These are phyloP conservation scores for Anas bernieri DNA, from an alignment of 2,797 vertebrate genomes.

Conservation along the genomic window DNA sequence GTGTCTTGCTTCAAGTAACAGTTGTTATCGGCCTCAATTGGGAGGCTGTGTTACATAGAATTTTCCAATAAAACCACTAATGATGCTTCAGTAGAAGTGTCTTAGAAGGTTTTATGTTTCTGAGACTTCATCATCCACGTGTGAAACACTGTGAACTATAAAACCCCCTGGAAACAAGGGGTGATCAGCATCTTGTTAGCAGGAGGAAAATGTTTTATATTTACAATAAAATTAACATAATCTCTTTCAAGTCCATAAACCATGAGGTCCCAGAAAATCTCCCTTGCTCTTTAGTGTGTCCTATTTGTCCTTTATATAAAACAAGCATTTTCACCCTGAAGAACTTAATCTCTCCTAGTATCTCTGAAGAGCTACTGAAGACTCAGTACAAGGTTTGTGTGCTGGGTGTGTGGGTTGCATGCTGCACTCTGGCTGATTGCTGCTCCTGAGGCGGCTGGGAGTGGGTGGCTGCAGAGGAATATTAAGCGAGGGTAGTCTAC, in stretches of 20 bases:
- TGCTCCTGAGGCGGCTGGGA: background rate
- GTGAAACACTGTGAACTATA: background rate
- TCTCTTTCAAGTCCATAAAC: background rate
- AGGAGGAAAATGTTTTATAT: background rate
- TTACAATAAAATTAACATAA: background rate
- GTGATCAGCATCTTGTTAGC: fast-evolving
- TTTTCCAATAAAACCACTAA: background rate
- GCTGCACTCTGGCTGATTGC: background rate
- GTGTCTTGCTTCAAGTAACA: background rate
- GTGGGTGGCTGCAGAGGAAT: background rate
- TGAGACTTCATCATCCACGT: background rate
- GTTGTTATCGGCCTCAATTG: background rate
- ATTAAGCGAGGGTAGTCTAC: background rate
- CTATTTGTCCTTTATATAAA: background rate
- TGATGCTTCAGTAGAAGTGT: fast-evolving
- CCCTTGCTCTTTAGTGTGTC: background rate
- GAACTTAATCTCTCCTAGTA: background rate
- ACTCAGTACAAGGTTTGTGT: background rate
- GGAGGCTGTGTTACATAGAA: background rate
- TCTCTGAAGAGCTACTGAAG: background rate
- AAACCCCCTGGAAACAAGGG: background rate
- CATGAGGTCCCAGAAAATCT: background rate
- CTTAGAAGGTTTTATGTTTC: background rate
- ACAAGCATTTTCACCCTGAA: background rate
- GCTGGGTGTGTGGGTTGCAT: background rate